These are phyloP conservation scores for Melanotaenia nigrans DNA, from an alignment of 2,797 vertebrate genomes.

Conservation along the genomic window DNA sequence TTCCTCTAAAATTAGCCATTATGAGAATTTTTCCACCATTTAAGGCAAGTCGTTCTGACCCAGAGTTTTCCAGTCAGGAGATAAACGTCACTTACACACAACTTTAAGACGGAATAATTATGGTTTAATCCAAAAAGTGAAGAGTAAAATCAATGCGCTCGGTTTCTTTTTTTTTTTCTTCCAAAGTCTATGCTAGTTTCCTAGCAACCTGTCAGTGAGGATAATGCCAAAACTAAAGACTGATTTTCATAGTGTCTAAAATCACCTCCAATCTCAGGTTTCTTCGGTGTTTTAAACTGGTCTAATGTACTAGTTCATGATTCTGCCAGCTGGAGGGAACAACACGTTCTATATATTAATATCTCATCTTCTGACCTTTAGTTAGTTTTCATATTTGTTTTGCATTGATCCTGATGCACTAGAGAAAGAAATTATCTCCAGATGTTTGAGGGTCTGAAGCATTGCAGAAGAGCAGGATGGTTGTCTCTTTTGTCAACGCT, in stretches of 20 bases:
- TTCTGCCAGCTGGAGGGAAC: too few relatives aligned
- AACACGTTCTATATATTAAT: too few relatives aligned
- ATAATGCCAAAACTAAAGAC: background rate
- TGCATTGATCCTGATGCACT: too few relatives aligned
- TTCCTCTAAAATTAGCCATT: background rate
- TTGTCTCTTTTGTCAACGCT: conserved; percentile 1
- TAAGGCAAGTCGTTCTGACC: background rate
- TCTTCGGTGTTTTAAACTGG: background rate
- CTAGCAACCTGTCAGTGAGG: background rate
- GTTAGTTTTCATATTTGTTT: too few relatives aligned
- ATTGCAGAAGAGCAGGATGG: too few relatives aligned
- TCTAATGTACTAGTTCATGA: background rate
- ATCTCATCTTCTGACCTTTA: too few relatives aligned
- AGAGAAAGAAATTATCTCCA: too few relatives aligned
- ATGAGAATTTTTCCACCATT: background rate
- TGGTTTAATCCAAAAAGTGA: background rate
- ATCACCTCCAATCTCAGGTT: too few relatives aligned
- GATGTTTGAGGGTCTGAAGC: too few relatives aligned
- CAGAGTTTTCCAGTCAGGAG: background rate
- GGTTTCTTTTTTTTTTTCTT: background rate
- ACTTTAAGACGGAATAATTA: background rate
- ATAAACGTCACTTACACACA: background rate
- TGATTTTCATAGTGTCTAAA: too few relatives aligned
- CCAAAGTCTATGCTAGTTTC: background rate
- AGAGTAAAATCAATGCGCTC: background rate